Evolutionary conservation across 2,888 invertebrate genomes (phyloP).

Genomic region (Drosophila nigricruria): DNA sequence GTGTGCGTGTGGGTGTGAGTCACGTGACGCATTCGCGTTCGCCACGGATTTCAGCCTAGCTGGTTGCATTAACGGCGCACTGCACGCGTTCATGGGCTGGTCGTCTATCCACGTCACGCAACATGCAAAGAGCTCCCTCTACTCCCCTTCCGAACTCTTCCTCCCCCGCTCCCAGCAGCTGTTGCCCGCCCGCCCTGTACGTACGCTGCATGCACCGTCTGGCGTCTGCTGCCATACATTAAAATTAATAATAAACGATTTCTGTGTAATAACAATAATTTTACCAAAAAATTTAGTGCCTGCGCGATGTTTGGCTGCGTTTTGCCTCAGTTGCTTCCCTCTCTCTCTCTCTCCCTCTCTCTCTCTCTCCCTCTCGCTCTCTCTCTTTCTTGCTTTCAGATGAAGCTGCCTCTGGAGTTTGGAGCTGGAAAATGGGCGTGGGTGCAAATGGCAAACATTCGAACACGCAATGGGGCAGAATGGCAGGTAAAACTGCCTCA

Average conservation of each 20-base stretch:
- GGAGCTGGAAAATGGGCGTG: slow-evolving; percentile 66
- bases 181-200: slow-evolving; percentile 5
- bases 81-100: slow-evolving; percentile 56
- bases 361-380: neutral
- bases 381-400: slow-evolving; percentile 11
- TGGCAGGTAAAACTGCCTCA: slow-evolving; percentile 62
- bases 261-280: slow-evolving; percentile 83
- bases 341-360: slow-evolving; percentile 12
- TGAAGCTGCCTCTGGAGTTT: slow-evolving; percentile 55
- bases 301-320: slow-evolving; percentile 46
- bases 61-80: slow-evolving; percentile 63
- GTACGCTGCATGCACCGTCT: slow-evolving; percentile 28
- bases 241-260: slow-evolving; percentile 85
- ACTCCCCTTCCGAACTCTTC: too few relatives aligned
- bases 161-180: neutral
- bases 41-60: slow-evolving; percentile 54
- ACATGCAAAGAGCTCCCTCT: slow-evolving; percentile 45
- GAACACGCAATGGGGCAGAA: slow-evolving; percentile 70
- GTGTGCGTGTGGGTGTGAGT: slow-evolving; percentile 58
- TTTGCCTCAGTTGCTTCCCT: slow-evolving; percentile 33
- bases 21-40: slow-evolving; percentile 75
- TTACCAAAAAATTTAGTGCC: slow-evolving; percentile 72
- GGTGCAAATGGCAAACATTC: slow-evolving; percentile 78
- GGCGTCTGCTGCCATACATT: slow-evolving; percentile 71
- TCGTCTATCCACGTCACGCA: slow-evolving; percentile 62